These are phyloP conservation scores for Cardinalis cardinalis DNA, from an alignment of 2,113 vertebrate genomes.

Conservation along the genomic window DNA sequence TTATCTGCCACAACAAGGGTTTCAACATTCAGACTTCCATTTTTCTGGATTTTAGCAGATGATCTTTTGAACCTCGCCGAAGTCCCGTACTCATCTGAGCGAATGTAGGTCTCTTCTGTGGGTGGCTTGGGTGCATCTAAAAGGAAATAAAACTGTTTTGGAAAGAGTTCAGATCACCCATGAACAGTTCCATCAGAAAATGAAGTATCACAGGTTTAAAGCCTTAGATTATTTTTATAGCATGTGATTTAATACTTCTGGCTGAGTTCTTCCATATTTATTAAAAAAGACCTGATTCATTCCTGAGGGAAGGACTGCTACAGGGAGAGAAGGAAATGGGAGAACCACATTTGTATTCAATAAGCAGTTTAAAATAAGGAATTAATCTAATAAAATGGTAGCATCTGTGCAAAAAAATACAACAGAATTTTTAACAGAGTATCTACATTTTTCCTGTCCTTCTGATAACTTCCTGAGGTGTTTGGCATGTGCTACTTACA, in stretches of 20 bases:
- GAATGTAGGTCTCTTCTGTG: conserved; percentile 74
- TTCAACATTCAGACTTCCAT: conserved; percentile 88
- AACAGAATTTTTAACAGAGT: not conserved
- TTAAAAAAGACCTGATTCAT: conserved; percentile 11
- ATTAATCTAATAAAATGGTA: conserved; percentile 39
- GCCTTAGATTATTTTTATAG: conserved; percentile 40
- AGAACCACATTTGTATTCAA: not conserved
- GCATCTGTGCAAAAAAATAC: not conserved
- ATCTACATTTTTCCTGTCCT: conserved; percentile 5
- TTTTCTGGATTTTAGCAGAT: conserved; percentile 80
- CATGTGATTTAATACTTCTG: conserved; percentile 24
- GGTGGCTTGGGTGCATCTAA: conserved; percentile 88
- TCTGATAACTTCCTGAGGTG: conserved; percentile 17
- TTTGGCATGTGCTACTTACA: not conserved
- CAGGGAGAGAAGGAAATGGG: conserved; percentile 1
- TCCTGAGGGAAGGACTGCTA: not conserved
- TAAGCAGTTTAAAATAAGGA: conserved; percentile 9
- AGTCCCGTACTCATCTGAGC: conserved; percentile 81
- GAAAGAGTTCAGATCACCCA: conserved; percentile 51
- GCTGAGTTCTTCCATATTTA: conserved; percentile 3
- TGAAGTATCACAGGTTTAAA: not conserved
- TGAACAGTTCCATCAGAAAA: conserved; percentile 1
- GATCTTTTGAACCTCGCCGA: conserved; percentile 83
- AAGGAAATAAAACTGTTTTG: conserved; percentile 59
- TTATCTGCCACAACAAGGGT: conserved; percentile 96